Base-by-base conservation (phyloP, 1,140 invertebrate species). In the Drosophila kanapiae region DNA sequence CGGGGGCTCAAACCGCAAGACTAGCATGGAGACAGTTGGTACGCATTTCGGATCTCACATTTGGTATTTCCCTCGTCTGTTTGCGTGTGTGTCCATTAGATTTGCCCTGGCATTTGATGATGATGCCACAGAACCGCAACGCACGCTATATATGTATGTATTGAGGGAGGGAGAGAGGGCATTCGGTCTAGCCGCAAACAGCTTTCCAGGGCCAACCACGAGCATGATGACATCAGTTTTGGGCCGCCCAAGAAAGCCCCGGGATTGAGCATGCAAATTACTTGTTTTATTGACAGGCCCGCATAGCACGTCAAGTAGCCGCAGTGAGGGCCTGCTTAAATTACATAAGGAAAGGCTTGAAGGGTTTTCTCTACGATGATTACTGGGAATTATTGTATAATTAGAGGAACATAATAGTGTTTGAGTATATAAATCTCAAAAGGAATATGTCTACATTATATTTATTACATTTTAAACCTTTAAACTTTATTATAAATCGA, bases 121-220 rank as follows among this genome's bases (percentile, higher is more conserved):
- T 74, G 71, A 48, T 84, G 81, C 84, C 84, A 71, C 84, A 88
- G 62, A 90, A 88, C 84, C 84, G 85, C 85, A 88, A 81, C 78
- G 68, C 65, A 84, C 84, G 86, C 59, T 31, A 76, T 68, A 65
- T 23, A 23, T 23, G 23, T 23, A 23, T 23, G 23, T 23, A n/a
- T n/a, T n/a, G n/a, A 23, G 23, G 23, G 1, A 23, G 23, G 23
- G 23, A 3, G 23, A 2, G 3, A 23, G 68, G 67, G 35, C 68
- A 69, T 67, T 54, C 65, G 31, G 63, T 49, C 33, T 69, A 56
- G 60, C 64, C 78, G 54, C 76, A 67, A 84, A 67, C 78, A 85
- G 81, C 80, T 65, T 83, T 61, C 76, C 76, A 38, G 48, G 58
- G n/a, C 53, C 45, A 68, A 78, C 79, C 79, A 68, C 79, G 63